A percentile compares a stretch with the other conserved stretches of the same genome.
Conservation (phyloP, 2,113 vertebrate species). For the Osmerus mordax region DNA sequence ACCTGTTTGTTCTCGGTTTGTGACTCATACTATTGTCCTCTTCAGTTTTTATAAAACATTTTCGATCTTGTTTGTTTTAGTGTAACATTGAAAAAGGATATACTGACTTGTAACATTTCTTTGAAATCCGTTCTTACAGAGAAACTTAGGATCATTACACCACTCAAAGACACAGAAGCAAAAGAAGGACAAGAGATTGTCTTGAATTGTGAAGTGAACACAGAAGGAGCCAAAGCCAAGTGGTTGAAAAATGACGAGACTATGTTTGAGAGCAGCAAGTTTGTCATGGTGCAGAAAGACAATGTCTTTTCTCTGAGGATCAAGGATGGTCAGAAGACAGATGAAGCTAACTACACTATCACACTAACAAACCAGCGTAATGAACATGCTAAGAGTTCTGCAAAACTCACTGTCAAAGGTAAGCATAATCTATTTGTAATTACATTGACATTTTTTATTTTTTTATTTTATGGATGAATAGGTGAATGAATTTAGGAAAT, state of each 20-base stretch:
- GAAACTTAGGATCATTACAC: slow-evolving; percentile 90
- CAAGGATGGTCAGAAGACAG: slow-evolving; percentile 81
- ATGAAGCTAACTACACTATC: slow-evolving; percentile 82
- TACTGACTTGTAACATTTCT: neutral
- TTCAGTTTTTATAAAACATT: neutral
- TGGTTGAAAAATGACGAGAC: slow-evolving; percentile 92
- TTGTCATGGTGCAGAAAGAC: slow-evolving; percentile 88
- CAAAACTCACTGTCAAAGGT: slow-evolving; percentile 85
- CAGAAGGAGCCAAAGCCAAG: slow-evolving; percentile 94
- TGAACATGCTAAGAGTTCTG: slow-evolving; percentile 85
- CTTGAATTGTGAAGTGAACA: slow-evolving; percentile 96
- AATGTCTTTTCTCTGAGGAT: slow-evolving; percentile 91
- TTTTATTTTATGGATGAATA: neutral
- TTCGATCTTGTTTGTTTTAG: neutral
- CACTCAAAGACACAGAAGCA: slow-evolving; percentile 86
- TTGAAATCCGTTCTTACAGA: slow-evolving; percentile 70
- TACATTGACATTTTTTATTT: neutral
- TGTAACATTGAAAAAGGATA: neutral
- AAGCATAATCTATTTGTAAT: slow-evolving; percentile 36
- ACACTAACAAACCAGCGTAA: slow-evolving; percentile 87
- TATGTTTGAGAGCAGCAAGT: slow-evolving; percentile 94
- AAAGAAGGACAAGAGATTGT: slow-evolving; percentile 87
- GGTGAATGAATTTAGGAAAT: neutral
- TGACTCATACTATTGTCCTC: neutral
- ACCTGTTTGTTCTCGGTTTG: slow-evolving; percentile 88